Percentiles rank a stretch among this genome's conserved stretches.
Evolutionary conservation across 1,140 invertebrate genomes (phyloP).

Genomic region (Drosophila kepulauana): DNA sequence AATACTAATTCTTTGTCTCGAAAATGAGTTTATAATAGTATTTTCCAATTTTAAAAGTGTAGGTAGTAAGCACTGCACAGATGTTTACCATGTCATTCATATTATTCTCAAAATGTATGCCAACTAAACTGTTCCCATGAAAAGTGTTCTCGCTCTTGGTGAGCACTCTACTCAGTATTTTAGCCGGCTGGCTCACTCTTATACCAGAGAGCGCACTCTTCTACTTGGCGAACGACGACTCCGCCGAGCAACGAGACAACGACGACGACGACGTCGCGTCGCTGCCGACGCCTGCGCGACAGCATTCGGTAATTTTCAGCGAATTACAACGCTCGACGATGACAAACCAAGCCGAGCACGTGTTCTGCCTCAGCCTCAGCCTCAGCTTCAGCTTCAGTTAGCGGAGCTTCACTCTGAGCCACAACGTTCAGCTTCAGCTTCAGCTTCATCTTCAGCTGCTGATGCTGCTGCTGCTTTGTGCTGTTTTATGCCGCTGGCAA

Average conservation of each 20-base stretch:
- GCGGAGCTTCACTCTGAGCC: constrained; percentile 5
- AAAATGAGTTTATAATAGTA: too few species aligned
- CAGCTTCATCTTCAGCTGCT: constrained; percentile 19
- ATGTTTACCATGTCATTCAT: too few species aligned
- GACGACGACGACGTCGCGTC: constrained; percentile 48
- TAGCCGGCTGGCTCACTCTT: constrained; percentile 22
- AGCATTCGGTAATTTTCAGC: constrained; percentile 57
- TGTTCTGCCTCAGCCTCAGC: constrained; percentile 22
- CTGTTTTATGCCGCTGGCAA: constrained; percentile 12
- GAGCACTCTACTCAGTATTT: constrained; percentile 28
- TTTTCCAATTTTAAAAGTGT: too few species aligned
- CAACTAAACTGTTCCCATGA: background rate
- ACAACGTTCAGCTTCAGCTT: background rate
- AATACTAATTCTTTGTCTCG: too few species aligned
- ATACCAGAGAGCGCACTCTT: constrained; percentile 9
- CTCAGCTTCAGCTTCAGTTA: constrained; percentile 10
- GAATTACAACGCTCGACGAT: constrained; percentile 71
- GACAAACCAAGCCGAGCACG: constrained; percentile 42
- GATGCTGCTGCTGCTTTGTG: constrained; percentile 24
- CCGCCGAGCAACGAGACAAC: background rate
- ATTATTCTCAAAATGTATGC: background rate
- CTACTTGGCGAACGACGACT: constrained; percentile 9
- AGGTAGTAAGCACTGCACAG: too few species aligned
- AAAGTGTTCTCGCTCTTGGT: background rate
- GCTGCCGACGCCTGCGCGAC: constrained; percentile 67